Base-by-base conservation (phyloP, 2,888 invertebrate genomes). In the Linnaemya tessellans region DNA sequence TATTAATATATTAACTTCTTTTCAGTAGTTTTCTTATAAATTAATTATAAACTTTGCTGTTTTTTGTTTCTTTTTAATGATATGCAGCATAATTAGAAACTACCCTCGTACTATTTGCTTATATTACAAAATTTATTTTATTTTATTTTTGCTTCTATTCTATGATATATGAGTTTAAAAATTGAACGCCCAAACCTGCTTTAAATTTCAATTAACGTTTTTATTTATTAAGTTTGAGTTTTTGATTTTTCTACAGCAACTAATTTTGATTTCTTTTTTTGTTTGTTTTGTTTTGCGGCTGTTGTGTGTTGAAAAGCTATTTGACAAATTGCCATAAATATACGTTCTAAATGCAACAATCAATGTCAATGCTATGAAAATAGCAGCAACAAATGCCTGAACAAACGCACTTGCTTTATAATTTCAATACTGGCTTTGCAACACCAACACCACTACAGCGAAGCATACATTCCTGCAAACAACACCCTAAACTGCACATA, bases 251-350 rank as follows among this genome's bases (percentile, higher is more conserved):
- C 22, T 38, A 35, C 13, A 60, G 22, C 43, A 62, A 35, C 11
- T 20, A 9, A 54, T 60, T 58, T 41, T 64, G 46, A 9, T 35
- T 18, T 46, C 13, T 38, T 41, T 11, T 13, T 3, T n/a, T n/a
- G n/a, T n/a, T n/a, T 3, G 15, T 60, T 49, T 9, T 68, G 38
- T 30, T 30, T 9, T 67, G 30, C 18, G 18, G 38, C 5, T 11
- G 30, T 9, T 60, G 49, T 51, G 18, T 62, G 67, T 74, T 81
- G 62, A 79, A 81, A 81, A 62, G 15, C 64, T 56, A 78, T 79
- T 84, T 84, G 84, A 84, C 84, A 84, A 84, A 84, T 84, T 84
- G 84, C 84, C 84, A 84, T 84, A 84, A 81, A 74, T 84, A 70
- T 84, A 78, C 81, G 81, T 84, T 84, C 84, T 84, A 84, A 84